phyloP scores from a whole-genome alignment of 2,113 vertebrate genomes.

The Pyrgilauda ruficollis region DNA sequence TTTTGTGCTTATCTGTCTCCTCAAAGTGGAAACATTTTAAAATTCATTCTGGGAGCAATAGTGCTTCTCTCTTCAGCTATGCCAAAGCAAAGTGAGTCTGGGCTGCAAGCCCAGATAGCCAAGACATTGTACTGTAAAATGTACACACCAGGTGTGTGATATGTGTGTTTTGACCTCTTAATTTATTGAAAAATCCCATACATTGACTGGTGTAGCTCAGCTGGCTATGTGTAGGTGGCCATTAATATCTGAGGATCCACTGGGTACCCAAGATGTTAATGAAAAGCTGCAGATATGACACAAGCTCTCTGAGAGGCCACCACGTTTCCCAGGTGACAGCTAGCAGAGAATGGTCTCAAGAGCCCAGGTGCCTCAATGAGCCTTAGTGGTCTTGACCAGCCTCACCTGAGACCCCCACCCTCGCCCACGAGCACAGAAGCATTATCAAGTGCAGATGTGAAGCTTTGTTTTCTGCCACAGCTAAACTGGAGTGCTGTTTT shows the following conservation, averaged over 20 bases:
- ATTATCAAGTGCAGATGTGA: not conserved
- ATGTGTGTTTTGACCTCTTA: not conserved
- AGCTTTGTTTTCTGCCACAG: not conserved
- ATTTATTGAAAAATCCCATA: not conserved
- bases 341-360: not conserved
- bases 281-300: not conserved
- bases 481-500: not conserved
- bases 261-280: accelerated
- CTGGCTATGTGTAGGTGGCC: not conserved
- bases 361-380: not conserved
- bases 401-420: not conserved
- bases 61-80: not conserved
- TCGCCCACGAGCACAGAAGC: not conserved
- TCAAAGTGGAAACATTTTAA: not conserved
- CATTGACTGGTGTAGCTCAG: not conserved
- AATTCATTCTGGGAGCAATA: not conserved
- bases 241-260: not conserved
- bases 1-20: not conserved
- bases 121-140: not conserved
- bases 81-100: not conserved
- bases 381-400: not conserved
- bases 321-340: not conserved
- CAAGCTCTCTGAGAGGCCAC: not conserved
- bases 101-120: not conserved
- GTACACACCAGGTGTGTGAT: not conserved